Evolutionary conservation across 1,140 invertebrate species (phyloP), one percentile per base, ranked within the genome.

Genomic region (Drosophila seguyi): DNA sequence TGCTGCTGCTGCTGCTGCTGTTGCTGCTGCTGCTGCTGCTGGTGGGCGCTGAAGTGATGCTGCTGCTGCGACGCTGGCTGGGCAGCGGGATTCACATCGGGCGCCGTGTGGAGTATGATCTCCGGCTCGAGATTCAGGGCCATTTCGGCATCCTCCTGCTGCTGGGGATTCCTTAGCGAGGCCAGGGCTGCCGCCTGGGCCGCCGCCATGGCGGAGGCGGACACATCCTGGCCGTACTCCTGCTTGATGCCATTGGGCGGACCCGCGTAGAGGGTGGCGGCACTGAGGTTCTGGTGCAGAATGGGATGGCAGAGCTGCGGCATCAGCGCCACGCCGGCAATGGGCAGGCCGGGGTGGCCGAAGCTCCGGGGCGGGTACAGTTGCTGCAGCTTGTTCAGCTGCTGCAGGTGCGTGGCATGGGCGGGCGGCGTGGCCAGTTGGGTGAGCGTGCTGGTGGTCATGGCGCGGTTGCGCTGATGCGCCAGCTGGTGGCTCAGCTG

Each of bases 291-390:
- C 67, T 92, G 91, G 75, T 92, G 91, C 67, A 92, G 62, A 18
- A 92, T 92, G 20, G 91, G 91, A 75, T 92, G 91, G 60, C 91
- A 92, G 20, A 92, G 81, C 59, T 92, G 91, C 4, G 91, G 91
- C 91, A 92, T 92, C 63, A 92, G 53, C 55, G 91, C 81, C 39
- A 92, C 91, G 42, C 91, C 75, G 41, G 91, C 63, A 41, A 92
- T 91, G 27, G 91, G 91, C 56, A 92, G 38, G 25, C 84, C 87
- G 73, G 91, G 91, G 57, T 92, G 91, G 2, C 75, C 84, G 41
- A 92, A 92, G 53, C 81, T 92, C 55, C 87, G 81, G 53, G 91
- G 91, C 75, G 91, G 91, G 73, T 92, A 92, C 44, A 92, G 55
- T 38, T 92, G 84, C 47, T 92, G 84, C 63, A 92, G 47, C 75